Evolutionary conservation across 23 tunicate species (phyloP).

Genomic region (Pegea sp.): DNA sequence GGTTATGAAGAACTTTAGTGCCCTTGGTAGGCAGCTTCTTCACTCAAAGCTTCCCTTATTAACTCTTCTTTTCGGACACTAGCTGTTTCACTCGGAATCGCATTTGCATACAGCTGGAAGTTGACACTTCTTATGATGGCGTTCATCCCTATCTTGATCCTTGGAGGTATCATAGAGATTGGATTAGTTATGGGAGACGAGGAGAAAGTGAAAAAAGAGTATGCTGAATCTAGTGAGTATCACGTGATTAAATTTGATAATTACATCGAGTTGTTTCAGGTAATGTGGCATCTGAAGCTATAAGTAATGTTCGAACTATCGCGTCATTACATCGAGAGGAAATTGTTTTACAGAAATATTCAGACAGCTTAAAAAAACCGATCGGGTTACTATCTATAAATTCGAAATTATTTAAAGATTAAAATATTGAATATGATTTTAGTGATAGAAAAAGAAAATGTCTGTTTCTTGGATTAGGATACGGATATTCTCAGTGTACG

Average conservation of each 20-base stretch:
- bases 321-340: conserved; percentile 11
- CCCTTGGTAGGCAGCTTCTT: conserved; percentile 21
- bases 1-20: conserved; percentile 40
- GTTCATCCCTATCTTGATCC: conserved; percentile 25
- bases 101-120: conserved; percentile 53
- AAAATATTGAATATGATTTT: too few relatives aligned
- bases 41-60: not conserved
- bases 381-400: not conserved
- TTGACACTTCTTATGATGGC: conserved; percentile 33
- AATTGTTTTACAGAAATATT: not conserved
- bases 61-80: not conserved
- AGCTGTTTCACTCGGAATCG: conserved; percentile 61
- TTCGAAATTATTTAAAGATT: not conserved
- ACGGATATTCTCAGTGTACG: conserved; percentile 76
- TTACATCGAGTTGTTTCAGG: not conserved
- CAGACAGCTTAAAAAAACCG: not conserved
- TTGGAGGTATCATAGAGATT: conserved; percentile 38
- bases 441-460: too few relatives aligned
- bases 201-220: conserved; percentile 3
- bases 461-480: conserved; percentile 63
- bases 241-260: not conserved
- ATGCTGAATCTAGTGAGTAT: conserved; percentile 10
- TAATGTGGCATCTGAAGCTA: conserved; percentile 11
- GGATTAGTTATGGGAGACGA: conserved; percentile 20
- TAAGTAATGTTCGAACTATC: conserved; percentile 7